Base-by-base conservation (phyloP, 1,140 invertebrate species). In the Rhizoglyphus robini region DNA sequence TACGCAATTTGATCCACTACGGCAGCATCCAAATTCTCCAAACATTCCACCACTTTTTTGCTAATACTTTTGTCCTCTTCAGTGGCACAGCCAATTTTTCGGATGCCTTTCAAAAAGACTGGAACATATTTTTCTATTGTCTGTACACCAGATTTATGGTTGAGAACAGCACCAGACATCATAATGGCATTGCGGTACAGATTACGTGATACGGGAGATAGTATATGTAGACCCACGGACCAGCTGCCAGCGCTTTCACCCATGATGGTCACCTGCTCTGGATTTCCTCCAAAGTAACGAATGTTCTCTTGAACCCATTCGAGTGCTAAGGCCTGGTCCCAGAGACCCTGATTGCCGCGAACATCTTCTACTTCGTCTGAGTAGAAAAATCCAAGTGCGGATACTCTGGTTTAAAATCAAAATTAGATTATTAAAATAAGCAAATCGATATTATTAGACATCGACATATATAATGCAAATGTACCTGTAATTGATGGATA, bases 281-380 rank as follows among this genome's bases (percentile, higher is more conserved):
- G 86, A 77, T 96, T 93, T 1, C 95, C 95, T 41, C 93, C 93
- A n/a, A n/a, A n/a, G n/a, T n/a, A n/a, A n/a, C n/a, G n/a, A n/a
- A n/a, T n/a, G n/a, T n/a, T n/a, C n/a, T n/a, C n/a, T n/a, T n/a
- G n/a, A n/a, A n/a, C n/a, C n/a, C n/a, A n/a, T n/a, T n/a, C n/a
- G n/a, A n/a, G n/a, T n/a, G n/a, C n/a, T n/a, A n/a, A n/a, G n/a
- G n/a, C n/a, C n/a, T n/a, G n/a, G n/a, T n/a, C n/a, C n/a, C n/a
- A n/a, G n/a, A n/a, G n/a, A n/a, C n/a, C n/a, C n/a, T n/a, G n/a
- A n/a, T n/a, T n/a, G n/a, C n/a, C n/a, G n/a, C n/a, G n/a, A n/a
- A n/a, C n/a, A n/a, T n/a, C n/a, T n/a, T n/a, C n/a, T n/a, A n/a
- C n/a, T n/a, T n/a, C n/a, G n/a, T n/a, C n/a, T n/a, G n/a, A n/a